These are phyloP conservation scores for Brachionus plicatilis DNA, from an alignment of 1,140 invertebrate genomes.

Conservation along the genomic window DNA sequence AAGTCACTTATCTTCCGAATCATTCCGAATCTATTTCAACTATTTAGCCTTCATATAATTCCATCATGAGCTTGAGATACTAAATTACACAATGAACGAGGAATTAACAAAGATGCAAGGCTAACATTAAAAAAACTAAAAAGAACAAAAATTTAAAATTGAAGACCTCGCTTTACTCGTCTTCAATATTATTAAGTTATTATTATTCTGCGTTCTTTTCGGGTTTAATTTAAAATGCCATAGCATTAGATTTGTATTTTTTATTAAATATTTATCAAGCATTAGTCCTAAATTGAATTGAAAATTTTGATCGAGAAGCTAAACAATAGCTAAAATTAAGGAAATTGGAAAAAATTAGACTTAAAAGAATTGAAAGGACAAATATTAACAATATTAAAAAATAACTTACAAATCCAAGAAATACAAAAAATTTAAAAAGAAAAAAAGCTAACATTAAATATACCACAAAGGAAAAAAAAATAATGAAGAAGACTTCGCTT, in stretches of 20 bases:
- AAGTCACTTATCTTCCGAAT: not conserved
- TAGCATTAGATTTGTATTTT: not conserved
- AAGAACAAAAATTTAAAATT: not conserved
- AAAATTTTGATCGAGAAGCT: not conserved
- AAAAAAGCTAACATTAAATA: too few species aligned
- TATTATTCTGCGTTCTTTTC: not conserved
- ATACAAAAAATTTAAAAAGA: not conserved
- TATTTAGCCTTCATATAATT: not conserved
- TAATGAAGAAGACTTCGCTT: too few species aligned
- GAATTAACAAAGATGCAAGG: not conserved
- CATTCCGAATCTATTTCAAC: not conserved
- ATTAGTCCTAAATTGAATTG: not conserved
- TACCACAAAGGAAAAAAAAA: too few species aligned
- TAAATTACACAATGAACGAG: not conserved
- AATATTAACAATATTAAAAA: not conserved
- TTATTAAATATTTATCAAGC: not conserved
- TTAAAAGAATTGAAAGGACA: not conserved
- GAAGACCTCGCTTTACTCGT: not conserved
- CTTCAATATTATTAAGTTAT: not conserved
- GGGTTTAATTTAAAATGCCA: not conserved
- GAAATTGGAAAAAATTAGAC: not conserved
- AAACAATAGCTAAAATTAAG: not conserved
- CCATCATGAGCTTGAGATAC: not conserved
- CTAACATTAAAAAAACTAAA: not conserved
- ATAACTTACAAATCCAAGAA: not conserved